Evolutionary conservation across 2,797 vertebrate genomes (phyloP), one percentile per base, ranked within the genome.

Genomic region (Mormyrops attenuatus): DNA sequence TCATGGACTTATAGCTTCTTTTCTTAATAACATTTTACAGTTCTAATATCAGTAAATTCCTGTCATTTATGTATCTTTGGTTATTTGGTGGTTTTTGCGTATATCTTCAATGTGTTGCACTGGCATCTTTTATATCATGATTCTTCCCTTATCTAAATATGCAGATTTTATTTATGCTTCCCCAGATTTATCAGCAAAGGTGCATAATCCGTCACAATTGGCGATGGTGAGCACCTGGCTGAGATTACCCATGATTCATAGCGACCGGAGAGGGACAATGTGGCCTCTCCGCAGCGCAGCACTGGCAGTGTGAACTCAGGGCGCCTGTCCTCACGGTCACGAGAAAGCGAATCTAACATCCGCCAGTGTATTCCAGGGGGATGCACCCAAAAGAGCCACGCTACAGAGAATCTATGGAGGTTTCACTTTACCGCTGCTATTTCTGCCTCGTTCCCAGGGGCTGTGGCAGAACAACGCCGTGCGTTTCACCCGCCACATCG

Each of bases 211-310:
- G 15, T 57, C 53, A 15, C 53, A 5, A 17, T 15, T 57, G 53
- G 53, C 3, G 2, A 57, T 3, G 20, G 38, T 44, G 73, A 44
- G 17, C 73, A 41, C 0, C 34, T 73, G 26, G 4, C 30, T 73
- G 73, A 80, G 73, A 44, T n/a, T 80, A 80, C 73, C 38, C 73
- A 80, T 80, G 73, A 80, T 44, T 80, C 73, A 80, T n/a, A 80
- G 73, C 5, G 17, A n/a, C 73, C 5, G 17, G 26, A 73, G 66
- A 34, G 38, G 73, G 6, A 41, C 38, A 20, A 5, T 17, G 30
- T 17, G 15, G 69, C 26, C 69, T 73, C 34, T 73, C 34, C 5
- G 13, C 26, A 7, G 69, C 3, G 5, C 69, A 17, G 34, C 11
- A 8, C 63, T 30, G 7, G 60, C 22, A 66, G 66, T 5, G 66